Base-by-base conservation (phyloP, 2,797 vertebrate species). In the Odontamblyopus rebecca region DNA sequence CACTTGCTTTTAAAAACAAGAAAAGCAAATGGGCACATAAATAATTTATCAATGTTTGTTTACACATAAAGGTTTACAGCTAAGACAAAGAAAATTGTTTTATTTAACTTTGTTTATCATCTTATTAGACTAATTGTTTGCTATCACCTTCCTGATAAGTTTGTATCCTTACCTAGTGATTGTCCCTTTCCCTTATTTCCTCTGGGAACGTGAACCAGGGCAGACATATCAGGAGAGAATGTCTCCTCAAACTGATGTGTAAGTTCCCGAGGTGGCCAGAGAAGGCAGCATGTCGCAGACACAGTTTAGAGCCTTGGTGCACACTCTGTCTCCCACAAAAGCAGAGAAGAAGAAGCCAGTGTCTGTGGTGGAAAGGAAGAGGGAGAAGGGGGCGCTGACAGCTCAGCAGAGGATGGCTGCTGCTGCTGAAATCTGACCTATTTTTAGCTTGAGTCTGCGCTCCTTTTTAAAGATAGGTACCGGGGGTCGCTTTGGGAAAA, bases 371-470 rank as follows among this genome's bases (percentile, higher is more conserved):
- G 72, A 74, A 80, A 87, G 26, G 83, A 80, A 74, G 86, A 86
- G 80, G 79, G 85, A 88, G 84, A 87, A 86, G 82, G 83, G 83
- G 84, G 79, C 26, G 67, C 88, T 91, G 90, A 92, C 89, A 90
- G 90, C 85, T 90, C 85, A 76, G 81, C 72, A 71, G 72, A 85
- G 77, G 84, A 82, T 80, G 85, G 79, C 82, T 83, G 82, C 73
- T 83, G 81, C 72, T 11, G 65, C 74, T 74, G 81, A 87, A 84
- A 86, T 74, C 68, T n/a, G 27, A 59, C 73, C 87, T 91, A 90
- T 91, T 86, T 90, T 89, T 91, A 92, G 81, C 84, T 73, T 26
- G 61, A 84, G 74, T 70, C 73, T 57, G 5, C 69, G 77, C 72
- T 86, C 82, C 85, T 91, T 85, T 88, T 87, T 87, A 82, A 88